Percentiles rank a stretch among this genome's conserved stretches.
Evolutionary conservation across 2,797 vertebrate genomes (phyloP).

Genomic region (Chaunax sp.): DNA sequence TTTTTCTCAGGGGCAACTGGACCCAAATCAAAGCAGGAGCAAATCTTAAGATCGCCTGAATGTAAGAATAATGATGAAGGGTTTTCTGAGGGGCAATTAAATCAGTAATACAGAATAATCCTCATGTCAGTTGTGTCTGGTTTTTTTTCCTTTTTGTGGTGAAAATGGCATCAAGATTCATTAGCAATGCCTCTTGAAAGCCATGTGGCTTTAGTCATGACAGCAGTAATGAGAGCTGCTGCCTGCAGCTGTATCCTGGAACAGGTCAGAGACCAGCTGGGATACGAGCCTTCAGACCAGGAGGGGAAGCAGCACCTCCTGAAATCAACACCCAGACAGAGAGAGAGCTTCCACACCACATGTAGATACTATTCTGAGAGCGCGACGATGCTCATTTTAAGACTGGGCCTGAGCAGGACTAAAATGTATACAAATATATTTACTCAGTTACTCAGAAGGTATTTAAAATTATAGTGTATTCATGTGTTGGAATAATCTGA

Average conservation of each 20-base stretch:
- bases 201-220: no score
- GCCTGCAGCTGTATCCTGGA: neutral
- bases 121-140: neutral
- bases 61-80: neutral
- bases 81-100: neutral
- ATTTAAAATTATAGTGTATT: no score
- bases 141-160: neutral
- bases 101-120: neutral
- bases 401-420: neutral
- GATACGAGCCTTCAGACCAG: constrained; percentile 60
- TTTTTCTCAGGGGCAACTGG: neutral
- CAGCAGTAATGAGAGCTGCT: neutral
- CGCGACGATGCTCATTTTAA: neutral
- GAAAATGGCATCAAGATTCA: neutral
- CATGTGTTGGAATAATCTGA: no score
- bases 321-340: constrained; percentile 51
- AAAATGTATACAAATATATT: no score
- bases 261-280: constrained; percentile 69
- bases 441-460: no score
- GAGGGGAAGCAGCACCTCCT: constrained; percentile 84
- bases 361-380: constrained; percentile 37
- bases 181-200: neutral
- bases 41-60: neutral
- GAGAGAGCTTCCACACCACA: neutral
- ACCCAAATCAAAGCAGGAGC: neutral